Conservation (phyloP, 2,797 vertebrate species). For the Protonibea diacanthus region DNA sequence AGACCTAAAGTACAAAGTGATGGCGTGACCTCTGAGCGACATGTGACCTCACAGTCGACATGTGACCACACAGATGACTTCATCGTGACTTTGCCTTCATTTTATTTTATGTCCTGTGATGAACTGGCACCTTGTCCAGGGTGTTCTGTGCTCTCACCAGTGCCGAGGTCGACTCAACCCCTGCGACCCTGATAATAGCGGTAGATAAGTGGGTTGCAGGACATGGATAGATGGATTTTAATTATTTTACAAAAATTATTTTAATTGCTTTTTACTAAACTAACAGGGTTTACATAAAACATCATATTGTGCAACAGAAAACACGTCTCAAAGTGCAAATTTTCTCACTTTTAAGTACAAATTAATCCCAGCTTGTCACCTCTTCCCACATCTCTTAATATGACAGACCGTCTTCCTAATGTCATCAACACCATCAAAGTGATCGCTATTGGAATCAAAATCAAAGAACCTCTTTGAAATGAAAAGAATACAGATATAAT, state of each 20-base stretch:
- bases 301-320: neutral
- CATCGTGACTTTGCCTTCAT: neutral
- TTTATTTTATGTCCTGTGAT: neutral
- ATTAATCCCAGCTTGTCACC: neutral
- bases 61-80: neutral
- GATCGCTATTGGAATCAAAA: constrained; percentile 6
- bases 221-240: too few species aligned
- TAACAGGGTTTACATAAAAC: neutral
- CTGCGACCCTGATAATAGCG: too few species aligned
- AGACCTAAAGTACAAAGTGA: too few species aligned
- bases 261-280: too few species aligned
- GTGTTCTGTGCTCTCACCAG: too few species aligned
- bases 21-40: too few species aligned
- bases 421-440: constrained; percentile 12
- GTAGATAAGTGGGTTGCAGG: too few species aligned
- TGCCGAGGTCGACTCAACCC: too few species aligned
- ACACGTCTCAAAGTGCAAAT: neutral
- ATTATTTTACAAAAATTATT: too few species aligned
- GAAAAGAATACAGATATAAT: neutral
- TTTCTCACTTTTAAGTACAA: too few species aligned
- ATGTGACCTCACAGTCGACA: too few species aligned
- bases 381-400: constrained; percentile 2
- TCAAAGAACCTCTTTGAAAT: neutral
- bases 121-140: too few species aligned
- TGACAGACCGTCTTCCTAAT: neutral